phyloP scores from a whole-genome alignment of 2,113 vertebrate genomes.

The Salvelinus fontinalis region DNA sequence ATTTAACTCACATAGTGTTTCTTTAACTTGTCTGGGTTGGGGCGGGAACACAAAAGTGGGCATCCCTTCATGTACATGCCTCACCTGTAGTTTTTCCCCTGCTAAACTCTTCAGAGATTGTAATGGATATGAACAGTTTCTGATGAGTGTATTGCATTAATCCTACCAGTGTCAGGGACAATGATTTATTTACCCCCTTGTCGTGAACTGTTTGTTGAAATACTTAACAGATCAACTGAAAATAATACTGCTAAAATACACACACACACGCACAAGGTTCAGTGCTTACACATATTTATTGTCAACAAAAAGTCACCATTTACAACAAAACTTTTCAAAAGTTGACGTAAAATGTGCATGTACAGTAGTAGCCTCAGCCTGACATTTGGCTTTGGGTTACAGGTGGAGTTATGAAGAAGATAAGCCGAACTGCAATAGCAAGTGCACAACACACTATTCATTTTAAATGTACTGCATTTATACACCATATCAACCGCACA shows the following conservation, averaged over 20 bases:
- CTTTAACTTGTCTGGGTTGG: too few relatives aligned
- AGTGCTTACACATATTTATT: constrained; percentile 82
- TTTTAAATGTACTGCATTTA: constrained; percentile 60
- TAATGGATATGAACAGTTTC: too few relatives aligned
- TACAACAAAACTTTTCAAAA: constrained; percentile 76
- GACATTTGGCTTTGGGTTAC: constrained; percentile 61
- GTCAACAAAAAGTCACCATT: constrained; percentile 82
- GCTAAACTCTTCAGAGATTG: too few relatives aligned
- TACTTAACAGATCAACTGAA: too few relatives aligned
- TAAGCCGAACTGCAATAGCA: constrained; percentile 74
- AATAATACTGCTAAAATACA: background rate
- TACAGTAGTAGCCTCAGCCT: constrained; percentile 60
- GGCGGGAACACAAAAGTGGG: too few relatives aligned
- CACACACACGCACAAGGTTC: constrained; percentile 17
- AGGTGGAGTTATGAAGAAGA: constrained; percentile 75
- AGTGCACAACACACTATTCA: constrained; percentile 77
- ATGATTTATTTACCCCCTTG: too few relatives aligned
- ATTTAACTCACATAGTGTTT: too few relatives aligned
- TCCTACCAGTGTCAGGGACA: too few relatives aligned
- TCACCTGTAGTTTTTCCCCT: too few relatives aligned
- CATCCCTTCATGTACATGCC: too few relatives aligned
- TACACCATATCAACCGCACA: constrained; percentile 81
- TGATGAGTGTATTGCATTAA: too few relatives aligned
- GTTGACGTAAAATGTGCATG: constrained; percentile 73
- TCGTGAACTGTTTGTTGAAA: too few relatives aligned